Evolutionary conservation across 92 coral and sea anemone species (phyloP).

Genomic region (Bergia sp.): DNA sequence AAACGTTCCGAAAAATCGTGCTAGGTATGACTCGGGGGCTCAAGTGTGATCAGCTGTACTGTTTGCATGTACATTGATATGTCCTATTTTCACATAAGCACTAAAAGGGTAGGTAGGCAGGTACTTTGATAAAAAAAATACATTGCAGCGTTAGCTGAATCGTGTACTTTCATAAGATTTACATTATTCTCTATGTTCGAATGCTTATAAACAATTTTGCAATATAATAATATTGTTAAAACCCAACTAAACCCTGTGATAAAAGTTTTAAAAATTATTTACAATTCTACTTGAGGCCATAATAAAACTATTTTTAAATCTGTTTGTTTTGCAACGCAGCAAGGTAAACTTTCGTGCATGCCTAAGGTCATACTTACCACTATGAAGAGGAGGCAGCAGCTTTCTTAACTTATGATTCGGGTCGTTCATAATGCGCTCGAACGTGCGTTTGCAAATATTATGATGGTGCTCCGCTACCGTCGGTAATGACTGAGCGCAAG

Average conservation of each 20-base stretch:
- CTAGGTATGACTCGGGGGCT: no score
- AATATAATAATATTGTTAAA: background rate
- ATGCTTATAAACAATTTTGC: conserved; percentile 18
- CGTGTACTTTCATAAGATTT: conserved; percentile 7
- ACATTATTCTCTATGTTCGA: conserved; percentile 16
- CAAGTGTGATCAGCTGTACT: no score
- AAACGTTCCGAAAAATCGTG: no score
- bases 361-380: conserved; percentile 15
- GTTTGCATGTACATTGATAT: no score
- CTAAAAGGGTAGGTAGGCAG: no score
- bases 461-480: conserved; percentile 1
- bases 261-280: conserved; percentile 5
- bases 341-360: conserved; percentile 24
- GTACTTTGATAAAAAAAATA: no score
- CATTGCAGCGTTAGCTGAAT: conserved; percentile 19
- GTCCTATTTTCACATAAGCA: no score
- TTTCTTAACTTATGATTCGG: conserved; percentile 18
- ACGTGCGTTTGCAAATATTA: conserved; percentile 10
- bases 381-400: conserved; percentile 24
- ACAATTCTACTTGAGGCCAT: conserved; percentile 7
- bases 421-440: conserved; percentile 8
- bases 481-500: conserved; percentile 34
- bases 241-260: background rate
- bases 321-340: conserved; percentile 29
- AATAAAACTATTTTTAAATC: background rate